Evolutionary conservation across 2,113 vertebrate species (phyloP).

Genomic region (Casuarius casuarius): DNA sequence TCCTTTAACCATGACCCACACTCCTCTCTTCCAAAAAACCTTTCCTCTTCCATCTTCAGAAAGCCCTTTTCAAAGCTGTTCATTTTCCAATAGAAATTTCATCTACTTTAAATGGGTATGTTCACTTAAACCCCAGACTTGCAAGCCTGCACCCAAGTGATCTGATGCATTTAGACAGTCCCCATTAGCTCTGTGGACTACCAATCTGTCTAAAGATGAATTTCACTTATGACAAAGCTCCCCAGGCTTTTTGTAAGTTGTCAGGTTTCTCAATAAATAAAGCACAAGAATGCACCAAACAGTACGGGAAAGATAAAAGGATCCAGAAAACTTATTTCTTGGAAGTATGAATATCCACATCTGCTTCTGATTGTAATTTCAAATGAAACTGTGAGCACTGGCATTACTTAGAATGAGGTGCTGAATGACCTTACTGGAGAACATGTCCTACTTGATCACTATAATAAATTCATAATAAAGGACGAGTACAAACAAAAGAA

Average conservation of each 20-base stretch:
- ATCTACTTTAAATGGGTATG: not conserved
- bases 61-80: not conserved
- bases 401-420: not conserved
- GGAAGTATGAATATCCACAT: not conserved
- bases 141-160: not conserved
- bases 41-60: not conserved
- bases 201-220: not conserved
- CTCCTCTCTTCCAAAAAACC: not conserved
- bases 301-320: not conserved
- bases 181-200: not conserved
- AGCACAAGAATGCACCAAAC: not conserved
- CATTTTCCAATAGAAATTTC: not conserved
- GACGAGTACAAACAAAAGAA: not conserved
- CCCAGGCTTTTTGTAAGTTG: not conserved
- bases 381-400: not conserved
- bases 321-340: not conserved
- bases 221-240: not conserved
- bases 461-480: not conserved
- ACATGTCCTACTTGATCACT: not conserved
- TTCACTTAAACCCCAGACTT: not conserved
- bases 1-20: not conserved
- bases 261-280: not conserved
- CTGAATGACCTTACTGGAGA: not conserved
- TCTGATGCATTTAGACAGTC: not conserved
- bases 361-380: slow-evolving; percentile 5